phyloP scores from a whole-genome alignment of 1,140 invertebrate species.

The Meloidogyne hapla region DNA sequence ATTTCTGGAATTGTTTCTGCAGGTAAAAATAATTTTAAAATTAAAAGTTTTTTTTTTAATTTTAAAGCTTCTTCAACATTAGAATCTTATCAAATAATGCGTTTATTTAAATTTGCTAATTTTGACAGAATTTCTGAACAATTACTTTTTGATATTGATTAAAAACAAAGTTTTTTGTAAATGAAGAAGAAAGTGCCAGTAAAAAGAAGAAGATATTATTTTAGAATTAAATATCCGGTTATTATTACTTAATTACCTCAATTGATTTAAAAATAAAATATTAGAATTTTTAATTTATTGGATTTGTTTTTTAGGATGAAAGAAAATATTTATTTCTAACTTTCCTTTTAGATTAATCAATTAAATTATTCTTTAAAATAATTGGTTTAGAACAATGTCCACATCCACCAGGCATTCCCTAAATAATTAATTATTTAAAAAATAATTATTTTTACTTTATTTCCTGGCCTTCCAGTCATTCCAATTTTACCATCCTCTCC shows the following conservation, averaged over 20 bases:
- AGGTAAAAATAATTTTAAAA: neutral
- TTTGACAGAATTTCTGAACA: constrained; percentile 61
- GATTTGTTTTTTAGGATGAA: too few relatives aligned
- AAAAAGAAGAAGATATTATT: neutral
- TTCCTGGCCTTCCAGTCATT: neutral
- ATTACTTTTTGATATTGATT: constrained; percentile 46
- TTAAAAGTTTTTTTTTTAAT: neutral
- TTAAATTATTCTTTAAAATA: neutral
- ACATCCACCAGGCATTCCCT: constrained; percentile 6
- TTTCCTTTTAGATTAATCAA: too few relatives aligned
- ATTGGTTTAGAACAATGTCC: neutral
- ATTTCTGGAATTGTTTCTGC: constrained; percentile 62
- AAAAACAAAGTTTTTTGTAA: neutral
- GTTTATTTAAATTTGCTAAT: constrained; percentile 61
- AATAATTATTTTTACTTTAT: neutral
- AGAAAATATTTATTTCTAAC: too few relatives aligned
- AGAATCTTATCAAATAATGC: constrained; percentile 62
- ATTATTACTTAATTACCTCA: too few relatives aligned
- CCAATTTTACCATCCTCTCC: neutral
- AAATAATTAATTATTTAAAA: neutral
- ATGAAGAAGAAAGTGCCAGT: neutral
- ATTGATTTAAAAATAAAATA: too few relatives aligned
- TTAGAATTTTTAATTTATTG: too few relatives aligned
- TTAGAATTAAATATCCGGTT: neutral
- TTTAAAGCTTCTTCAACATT: constrained; percentile 54